Evolutionary conservation across 2,888 invertebrate species (phyloP).

Genomic region (Pseudococcus longispinus): DNA sequence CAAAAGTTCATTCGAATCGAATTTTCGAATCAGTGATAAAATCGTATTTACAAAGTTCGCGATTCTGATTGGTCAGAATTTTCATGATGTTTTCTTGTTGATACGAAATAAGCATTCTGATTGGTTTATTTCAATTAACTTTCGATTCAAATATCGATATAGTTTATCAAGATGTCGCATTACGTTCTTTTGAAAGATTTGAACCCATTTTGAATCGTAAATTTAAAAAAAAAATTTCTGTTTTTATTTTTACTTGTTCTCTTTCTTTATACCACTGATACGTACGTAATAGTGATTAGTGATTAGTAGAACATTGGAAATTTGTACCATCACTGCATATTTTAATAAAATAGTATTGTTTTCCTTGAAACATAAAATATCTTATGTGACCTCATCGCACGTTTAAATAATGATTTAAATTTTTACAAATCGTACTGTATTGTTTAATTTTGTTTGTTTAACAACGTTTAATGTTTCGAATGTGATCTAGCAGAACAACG

Average conservation of each 20-base stretch:
- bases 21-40: neutral
- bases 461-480: neutral
- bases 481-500: neutral
- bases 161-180: neutral
- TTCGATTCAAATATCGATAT: neutral
- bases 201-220: neutral
- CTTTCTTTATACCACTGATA: neutral
- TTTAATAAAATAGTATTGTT: constrained; percentile 21
- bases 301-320: neutral
- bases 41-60: neutral
- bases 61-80: neutral
- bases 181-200: neutral
- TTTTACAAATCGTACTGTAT: neutral
- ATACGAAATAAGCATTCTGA: neutral
- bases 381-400: neutral
- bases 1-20: neutral
- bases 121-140: neutral
- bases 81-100: neutral
- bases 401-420: neutral
- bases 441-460: neutral
- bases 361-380: constrained; percentile 25
- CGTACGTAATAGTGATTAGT: neutral
- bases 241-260: neutral
- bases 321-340: neutral
- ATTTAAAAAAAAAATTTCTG: neutral